Evolutionary conservation across 1,140 invertebrate genomes (phyloP), one percentile per base, ranked within the genome.

Genomic region (Hydropsyche tenuis): DNA sequence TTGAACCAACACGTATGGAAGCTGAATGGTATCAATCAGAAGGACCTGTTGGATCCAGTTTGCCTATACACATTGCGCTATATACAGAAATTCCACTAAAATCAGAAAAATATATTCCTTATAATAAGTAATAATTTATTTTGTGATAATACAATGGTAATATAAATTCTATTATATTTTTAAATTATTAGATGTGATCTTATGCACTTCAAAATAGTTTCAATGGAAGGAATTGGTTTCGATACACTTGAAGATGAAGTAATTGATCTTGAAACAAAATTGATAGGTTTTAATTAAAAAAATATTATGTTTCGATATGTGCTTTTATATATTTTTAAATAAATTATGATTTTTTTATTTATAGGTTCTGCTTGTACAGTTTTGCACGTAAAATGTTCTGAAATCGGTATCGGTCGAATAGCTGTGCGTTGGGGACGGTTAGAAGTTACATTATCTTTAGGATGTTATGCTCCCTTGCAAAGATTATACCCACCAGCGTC

Each of bases 161-260:
- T 64, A 64, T 64, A 9, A 6, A 68, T 46, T 12, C 23, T 68
- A n/a, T 48, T 25, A 62, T 22, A 48, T 27, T 45, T 77, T 75
- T 27, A 22, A n/a, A n/a, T n/a, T n/a, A n/a, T n/a, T n/a, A 77
- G 76, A 18, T 77, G 76, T 62, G 68, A 73, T 72, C 22, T 70
- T 22, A 48, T 73, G 14, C 22, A 65, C 16, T 77, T 77, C 65
- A 63, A 75, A 46, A 70, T 77, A 16, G 69, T 23, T 16, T 37
- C 71, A 1, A n/a, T 72, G 4, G 76, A 77, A 43, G 76, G 76
- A 56, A 64, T 75, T 9, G 22, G 18, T 23, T 75, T 77, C 68
- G 73, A 75, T 42, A 65, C 45, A 25, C 43, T 60, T 25, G 25
- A 65, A 4, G 22, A 1, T 16, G 27, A 69, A 51, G 18, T 23